A percentile compares a stretch with the other conserved stretches of the same genome.
Evolutionary conservation across 2,888 invertebrate species (phyloP).

Genomic region (Pristionchus fissidentatus): DNA sequence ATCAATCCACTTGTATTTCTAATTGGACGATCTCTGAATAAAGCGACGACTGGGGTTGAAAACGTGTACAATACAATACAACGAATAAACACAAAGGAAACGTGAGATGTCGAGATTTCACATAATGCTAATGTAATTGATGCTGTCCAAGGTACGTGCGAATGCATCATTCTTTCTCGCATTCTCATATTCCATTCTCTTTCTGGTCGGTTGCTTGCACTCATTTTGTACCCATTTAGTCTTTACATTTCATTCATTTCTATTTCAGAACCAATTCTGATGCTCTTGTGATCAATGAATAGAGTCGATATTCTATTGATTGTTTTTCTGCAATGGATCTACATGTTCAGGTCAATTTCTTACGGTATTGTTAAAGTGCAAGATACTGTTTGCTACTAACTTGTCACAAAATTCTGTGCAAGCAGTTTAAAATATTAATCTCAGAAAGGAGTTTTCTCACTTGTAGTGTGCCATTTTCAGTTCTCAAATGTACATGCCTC

Average conservation of each 20-base stretch:
- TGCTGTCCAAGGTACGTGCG: too few relatives aligned
- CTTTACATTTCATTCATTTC: background rate
- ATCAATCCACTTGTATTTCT: too few relatives aligned
- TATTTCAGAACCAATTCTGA: background rate
- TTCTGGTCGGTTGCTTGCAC: conserved; percentile 1
- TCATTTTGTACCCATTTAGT: background rate
- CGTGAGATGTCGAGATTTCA: too few relatives aligned
- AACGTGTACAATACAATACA: too few relatives aligned
- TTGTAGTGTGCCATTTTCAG: background rate
- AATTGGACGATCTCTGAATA: too few relatives aligned
- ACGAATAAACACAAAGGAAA: too few relatives aligned
- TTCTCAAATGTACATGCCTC: conserved; percentile 42
- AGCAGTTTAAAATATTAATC: background rate
- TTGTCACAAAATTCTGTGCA: background rate
- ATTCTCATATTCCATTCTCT: background rate
- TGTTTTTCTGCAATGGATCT: background rate
- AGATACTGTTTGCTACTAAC: background rate
- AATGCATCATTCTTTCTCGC: background rate
- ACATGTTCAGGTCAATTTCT: conserved; percentile 15
- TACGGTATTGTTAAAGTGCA: background rate
- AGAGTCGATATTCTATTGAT: background rate
- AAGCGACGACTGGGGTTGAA: too few relatives aligned
- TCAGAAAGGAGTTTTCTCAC: background rate
- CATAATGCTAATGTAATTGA: too few relatives aligned
- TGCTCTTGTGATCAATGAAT: background rate